phyloP scores from a whole-genome alignment of 2,888 invertebrate species.

The Drymonia ruficornis region DNA sequence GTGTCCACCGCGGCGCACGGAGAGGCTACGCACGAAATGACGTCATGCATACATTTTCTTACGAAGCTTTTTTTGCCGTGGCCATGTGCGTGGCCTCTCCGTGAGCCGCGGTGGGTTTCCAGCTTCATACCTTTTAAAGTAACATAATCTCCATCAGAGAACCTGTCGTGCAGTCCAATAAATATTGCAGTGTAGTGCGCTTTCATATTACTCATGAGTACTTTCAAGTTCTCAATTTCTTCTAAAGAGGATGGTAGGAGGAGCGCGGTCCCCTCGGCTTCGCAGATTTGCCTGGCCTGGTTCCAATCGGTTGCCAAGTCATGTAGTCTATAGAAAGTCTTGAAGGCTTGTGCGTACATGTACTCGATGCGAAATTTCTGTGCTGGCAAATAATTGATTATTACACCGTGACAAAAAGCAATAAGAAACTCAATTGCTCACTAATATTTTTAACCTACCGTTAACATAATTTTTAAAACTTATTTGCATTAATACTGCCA shows the following conservation, averaged over 20 bases:
- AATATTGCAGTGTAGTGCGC: slow-evolving; percentile 55
- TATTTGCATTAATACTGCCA: background rate
- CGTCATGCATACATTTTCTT: too few relatives aligned
- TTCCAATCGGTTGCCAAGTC: slow-evolving; percentile 56
- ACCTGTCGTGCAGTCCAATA: slow-evolving; percentile 57
- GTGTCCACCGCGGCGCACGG: too few relatives aligned
- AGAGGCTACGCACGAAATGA: too few relatives aligned
- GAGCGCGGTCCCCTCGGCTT: slow-evolving; percentile 54
- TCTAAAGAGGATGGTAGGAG: slow-evolving; percentile 51
- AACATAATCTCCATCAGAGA: slow-evolving; percentile 52
- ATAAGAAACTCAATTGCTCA: background rate
- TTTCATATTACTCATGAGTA: slow-evolving; percentile 60
- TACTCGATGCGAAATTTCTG: slow-evolving; percentile 60
- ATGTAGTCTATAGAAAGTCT: slow-evolving; percentile 57
- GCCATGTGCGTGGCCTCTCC: too few relatives aligned
- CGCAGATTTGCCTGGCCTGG: slow-evolving; percentile 56
- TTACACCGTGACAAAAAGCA: slow-evolving; percentile 14
- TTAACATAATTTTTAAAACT: background rate
- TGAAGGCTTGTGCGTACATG: slow-evolving; percentile 56
- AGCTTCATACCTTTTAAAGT: slow-evolving; percentile 52
- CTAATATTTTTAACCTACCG: background rate
- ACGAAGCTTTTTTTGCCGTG: too few relatives aligned
- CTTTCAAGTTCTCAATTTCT: slow-evolving; percentile 58
- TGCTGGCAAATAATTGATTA: slow-evolving; percentile 31
- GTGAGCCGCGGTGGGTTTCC: too few relatives aligned